Evolutionary conservation across 2,888 invertebrate genomes (phyloP).

Genomic region (Tromatobia lineatoria): DNA sequence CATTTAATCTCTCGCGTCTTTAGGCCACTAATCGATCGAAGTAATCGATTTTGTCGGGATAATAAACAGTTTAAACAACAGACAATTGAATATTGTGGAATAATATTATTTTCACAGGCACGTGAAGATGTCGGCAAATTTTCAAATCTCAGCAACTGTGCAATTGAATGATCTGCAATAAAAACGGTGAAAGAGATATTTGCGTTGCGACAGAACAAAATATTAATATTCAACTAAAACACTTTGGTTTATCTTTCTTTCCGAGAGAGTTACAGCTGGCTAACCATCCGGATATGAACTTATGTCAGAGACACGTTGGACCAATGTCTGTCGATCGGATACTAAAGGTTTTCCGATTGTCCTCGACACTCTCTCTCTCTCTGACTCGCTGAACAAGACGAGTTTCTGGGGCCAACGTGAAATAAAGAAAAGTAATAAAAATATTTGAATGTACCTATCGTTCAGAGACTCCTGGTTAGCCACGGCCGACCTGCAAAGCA

Average conservation of each 20-base stretch:
- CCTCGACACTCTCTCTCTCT: slow-evolving; percentile 20
- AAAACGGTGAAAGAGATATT: slow-evolving; percentile 73
- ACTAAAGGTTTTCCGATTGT: slow-evolving; percentile 33
- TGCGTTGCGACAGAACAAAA: slow-evolving; percentile 48
- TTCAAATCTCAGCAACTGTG: slow-evolving; percentile 80
- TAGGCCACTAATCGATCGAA: slow-evolving; percentile 51
- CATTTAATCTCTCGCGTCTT: slow-evolving; percentile 47
- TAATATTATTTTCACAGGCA: slow-evolving; percentile 31
- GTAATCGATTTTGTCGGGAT: slow-evolving; percentile 68
- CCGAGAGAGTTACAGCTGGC: slow-evolving; percentile 50
- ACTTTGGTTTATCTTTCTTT: slow-evolving; percentile 20
- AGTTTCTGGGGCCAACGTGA: slow-evolving; percentile 44
- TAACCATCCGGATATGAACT: slow-evolving; percentile 68
- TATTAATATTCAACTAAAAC: slow-evolving; percentile 16
- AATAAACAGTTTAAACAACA: slow-evolving; percentile 29
- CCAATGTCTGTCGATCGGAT: slow-evolving; percentile 40
- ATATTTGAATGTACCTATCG: slow-evolving; percentile 81
- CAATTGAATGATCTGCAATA: slow-evolving; percentile 80
- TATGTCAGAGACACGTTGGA: slow-evolving; percentile 49
- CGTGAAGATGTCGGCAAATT: slow-evolving; percentile 82
- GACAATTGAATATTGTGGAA: slow-evolving; percentile 43
- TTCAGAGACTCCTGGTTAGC: slow-evolving; percentile 84
- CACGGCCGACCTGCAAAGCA: slow-evolving; percentile 83
- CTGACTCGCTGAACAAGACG: neutral
- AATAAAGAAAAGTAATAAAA: slow-evolving; percentile 70